Base-by-base conservation (phyloP, 2,797 vertebrate species). In the Melopsittacus undulatus region DNA sequence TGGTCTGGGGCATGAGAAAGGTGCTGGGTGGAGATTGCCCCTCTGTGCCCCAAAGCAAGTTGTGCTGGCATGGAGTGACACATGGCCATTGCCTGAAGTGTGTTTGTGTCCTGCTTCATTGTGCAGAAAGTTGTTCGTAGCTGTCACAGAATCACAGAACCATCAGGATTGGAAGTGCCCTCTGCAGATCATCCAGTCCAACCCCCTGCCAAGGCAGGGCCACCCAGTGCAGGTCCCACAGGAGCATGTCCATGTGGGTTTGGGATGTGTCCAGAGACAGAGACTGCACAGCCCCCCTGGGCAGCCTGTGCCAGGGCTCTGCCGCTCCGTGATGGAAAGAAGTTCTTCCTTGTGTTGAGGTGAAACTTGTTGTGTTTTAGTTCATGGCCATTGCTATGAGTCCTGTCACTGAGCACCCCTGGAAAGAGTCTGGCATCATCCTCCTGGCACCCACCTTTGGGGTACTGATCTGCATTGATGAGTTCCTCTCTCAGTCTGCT, bases 71-170 rank as follows among this genome's bases (percentile, higher is more conserved):
- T 29, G 52, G 46, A 68, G 49, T 6, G 2, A 24, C 40, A 13
- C 0, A 0, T 59, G n/a, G 38, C 70, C 40, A 2, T 74, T 3
- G 4, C 42, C 48, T 56, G n/a, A 42, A 73, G 68, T 19, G 4
- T 3, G 4, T 80, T 45, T 51, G 32, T 67, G 40, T 63, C 66
- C 45, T 72, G 15, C 14, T n/a, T 54, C 4, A 0, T 32, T 59
- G 32, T 29, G 5, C 11, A 38, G 34, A 45, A 57, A 49, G 19
- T 23, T 68, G 36, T 82, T 87, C 17, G 0, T 73, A 38, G 15
- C 46, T 52, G 32, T 49, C 32, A 11, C n/a, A 57, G 54, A 57
- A 57, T 34, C 54, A 34, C 54, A 57, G 54, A 57, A 23, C 21
- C 54, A 23, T 34, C 21, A 57, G 54, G 21, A 54, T 57, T 57